Base-by-base conservation (phyloP, 2,113 vertebrate genomes). In the Lepus timidus region DNA sequence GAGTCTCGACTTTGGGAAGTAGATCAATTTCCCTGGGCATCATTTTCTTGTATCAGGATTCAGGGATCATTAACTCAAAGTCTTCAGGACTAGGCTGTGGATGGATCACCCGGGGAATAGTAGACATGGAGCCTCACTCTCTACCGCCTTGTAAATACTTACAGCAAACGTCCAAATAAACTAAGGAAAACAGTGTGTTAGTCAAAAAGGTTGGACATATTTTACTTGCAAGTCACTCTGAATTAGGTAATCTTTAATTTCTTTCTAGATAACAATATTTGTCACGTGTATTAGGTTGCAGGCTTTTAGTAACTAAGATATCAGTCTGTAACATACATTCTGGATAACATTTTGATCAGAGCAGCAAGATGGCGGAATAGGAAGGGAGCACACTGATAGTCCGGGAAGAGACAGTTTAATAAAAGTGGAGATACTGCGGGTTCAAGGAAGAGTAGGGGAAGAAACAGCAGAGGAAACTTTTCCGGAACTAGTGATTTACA, bases 61-160 rank as follows among this genome's bases (percentile, higher is more conserved):
- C 55, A 62, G 31, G 25, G 67, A 44, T 84, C 17, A 67, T 51
- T 52, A 90, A 79, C 49, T 93, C 82, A 83, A 76, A 79, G 83
- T 31, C 39, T 74, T 62, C 13, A 10, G 22, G 36, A 19, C 19
- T 39, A 14, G 10, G 27, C 11, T 55, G 3, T 44, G 14, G 86
- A 39, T 27, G 81, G 61, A 64, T 83, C 29, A 10, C 70, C 76
- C 83, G 62, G 31, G 70, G 85, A 78, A 16, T 25, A 51, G 16
- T 0, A 67, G n/a, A 36, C 3, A 11, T 31, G 9, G 14, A 36
- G 36, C 49, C 14, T 86, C 25, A 74, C 16, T 17, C 23, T 12
- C 11, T n/a, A 0, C 29, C 8, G 8, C n/a, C 10, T 16, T 44
- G 44, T 44, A 55, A 55, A 80, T 23, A 85, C 10, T 17, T 23